These are phyloP conservation scores for Synanthedon formicaeformis DNA, from an alignment of 2,888 invertebrate genomes.

Conservation along the genomic window DNA sequence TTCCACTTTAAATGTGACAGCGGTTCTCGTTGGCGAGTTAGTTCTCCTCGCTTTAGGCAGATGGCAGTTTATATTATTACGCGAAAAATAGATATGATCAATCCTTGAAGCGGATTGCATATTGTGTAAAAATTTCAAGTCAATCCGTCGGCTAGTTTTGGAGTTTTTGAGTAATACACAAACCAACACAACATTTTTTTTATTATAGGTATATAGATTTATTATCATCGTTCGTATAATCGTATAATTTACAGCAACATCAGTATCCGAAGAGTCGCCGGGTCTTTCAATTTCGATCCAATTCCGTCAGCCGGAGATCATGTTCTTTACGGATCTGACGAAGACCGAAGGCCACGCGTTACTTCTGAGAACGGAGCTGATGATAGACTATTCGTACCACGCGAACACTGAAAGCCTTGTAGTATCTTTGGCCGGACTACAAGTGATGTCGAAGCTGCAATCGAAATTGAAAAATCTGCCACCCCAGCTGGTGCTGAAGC, in stretches of 20 bases:
- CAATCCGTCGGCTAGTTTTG: too few species aligned
- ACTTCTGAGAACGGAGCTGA: constrained; percentile 76
- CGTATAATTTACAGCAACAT: constrained; percentile 36
- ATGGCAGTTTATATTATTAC: too few species aligned
- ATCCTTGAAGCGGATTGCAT: too few species aligned
- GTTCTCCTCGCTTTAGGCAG: too few species aligned
- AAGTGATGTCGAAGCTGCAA: constrained; percentile 71
- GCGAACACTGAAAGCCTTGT: constrained; percentile 74
- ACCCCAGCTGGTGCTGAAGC: constrained; percentile 74
- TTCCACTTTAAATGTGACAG: too few species aligned
- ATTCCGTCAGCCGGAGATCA: constrained; percentile 81
- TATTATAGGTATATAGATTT: too few species aligned
- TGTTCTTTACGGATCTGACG: constrained; percentile 77
- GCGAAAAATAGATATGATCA: too few species aligned
- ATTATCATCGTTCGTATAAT: too few species aligned
- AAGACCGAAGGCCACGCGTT: constrained; percentile 74
- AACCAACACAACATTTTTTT: too few species aligned
- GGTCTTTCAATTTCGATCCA: constrained; percentile 78
- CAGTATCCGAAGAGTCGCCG: constrained; percentile 54
- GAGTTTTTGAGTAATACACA: too few species aligned
- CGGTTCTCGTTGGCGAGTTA: too few species aligned
- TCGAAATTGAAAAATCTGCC: constrained; percentile 62
- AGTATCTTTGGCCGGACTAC: constrained; percentile 45
- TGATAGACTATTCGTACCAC: constrained; percentile 78
- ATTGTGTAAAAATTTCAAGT: too few species aligned